phyloP scores from a whole-genome alignment of 2,113 vertebrate species.

The Hippocampus comes region DNA sequence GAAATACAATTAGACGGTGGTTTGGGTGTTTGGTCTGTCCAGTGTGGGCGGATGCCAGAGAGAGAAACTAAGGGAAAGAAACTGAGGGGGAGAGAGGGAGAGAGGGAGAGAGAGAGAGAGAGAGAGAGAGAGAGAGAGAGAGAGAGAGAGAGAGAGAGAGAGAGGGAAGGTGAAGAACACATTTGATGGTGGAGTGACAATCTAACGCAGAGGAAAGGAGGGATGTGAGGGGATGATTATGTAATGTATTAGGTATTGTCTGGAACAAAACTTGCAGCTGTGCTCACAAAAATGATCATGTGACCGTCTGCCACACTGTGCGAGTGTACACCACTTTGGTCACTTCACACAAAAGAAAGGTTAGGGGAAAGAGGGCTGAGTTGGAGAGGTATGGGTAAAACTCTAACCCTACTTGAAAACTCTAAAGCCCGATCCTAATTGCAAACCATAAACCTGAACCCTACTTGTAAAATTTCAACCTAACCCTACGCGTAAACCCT shows the following conservation, averaged over 20 bases:
- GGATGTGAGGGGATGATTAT: constrained; percentile 24
- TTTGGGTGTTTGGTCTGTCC: constrained; percentile 37
- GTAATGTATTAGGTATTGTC: constrained; percentile 36
- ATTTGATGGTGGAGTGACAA: constrained; percentile 3
- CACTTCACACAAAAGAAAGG: neutral
- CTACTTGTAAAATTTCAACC: too few relatives aligned
- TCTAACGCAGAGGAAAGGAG: constrained; percentile 11
- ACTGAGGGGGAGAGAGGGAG: neutral
- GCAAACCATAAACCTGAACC: too few relatives aligned
- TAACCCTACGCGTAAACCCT: too few relatives aligned
- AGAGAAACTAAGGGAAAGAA: neutral
- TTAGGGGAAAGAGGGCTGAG: neutral
- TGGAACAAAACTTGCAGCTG: constrained; percentile 8
- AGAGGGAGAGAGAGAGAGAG: constrained; percentile 5
- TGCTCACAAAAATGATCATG: neutral
- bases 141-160: constrained; percentile 9
- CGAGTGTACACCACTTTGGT: neutral
- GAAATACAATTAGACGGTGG: constrained; percentile 64
- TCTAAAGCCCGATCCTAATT: too few relatives aligned
- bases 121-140: neutral
- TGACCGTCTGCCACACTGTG: neutral
- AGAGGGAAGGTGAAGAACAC: constrained; percentile 2
- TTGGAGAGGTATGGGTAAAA: too few relatives aligned
- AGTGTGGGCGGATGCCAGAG: constrained; percentile 35
- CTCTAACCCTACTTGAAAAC: too few relatives aligned